These are phyloP conservation scores for Panurus biarmicus DNA, from an alignment of 2,113 vertebrate genomes.

Conservation along the genomic window DNA sequence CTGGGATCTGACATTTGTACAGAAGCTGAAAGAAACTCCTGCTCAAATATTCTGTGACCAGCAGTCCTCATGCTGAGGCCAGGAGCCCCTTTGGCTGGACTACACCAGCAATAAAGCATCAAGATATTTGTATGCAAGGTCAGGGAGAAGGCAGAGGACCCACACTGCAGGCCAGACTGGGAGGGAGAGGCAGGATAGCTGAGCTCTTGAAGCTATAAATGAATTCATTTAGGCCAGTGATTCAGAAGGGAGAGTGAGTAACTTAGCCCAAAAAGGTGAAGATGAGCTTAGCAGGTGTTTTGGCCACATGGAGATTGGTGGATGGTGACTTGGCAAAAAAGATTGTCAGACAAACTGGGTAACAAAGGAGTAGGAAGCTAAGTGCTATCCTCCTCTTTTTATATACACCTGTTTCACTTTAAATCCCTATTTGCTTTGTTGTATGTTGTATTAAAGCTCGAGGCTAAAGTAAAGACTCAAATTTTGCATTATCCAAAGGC, in stretches of 20 bases:
- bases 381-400: background rate
- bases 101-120: background rate
- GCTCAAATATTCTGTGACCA: background rate
- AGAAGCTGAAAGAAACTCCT: background rate
- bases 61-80: background rate
- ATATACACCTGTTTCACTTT: background rate
- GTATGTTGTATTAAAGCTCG: background rate
- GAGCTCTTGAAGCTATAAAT: background rate
- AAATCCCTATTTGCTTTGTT: background rate
- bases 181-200: background rate
- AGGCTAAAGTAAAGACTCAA: background rate
- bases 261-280: background rate
- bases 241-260: background rate
- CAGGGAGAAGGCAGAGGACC: background rate
- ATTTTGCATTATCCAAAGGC: background rate
- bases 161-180: rapidly evolving
- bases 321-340: background rate
- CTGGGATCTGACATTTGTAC: background rate
- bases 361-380: background rate
- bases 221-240: background rate
- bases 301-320: background rate
- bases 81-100: background rate
- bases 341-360: background rate
- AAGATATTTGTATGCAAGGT: background rate
- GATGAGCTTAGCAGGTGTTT: background rate